Percentiles rank a stretch among this genome's conserved stretches.
phyloP scores from a whole-genome alignment of 2,888 invertebrate genomes.

The Eilema sororculum region DNA sequence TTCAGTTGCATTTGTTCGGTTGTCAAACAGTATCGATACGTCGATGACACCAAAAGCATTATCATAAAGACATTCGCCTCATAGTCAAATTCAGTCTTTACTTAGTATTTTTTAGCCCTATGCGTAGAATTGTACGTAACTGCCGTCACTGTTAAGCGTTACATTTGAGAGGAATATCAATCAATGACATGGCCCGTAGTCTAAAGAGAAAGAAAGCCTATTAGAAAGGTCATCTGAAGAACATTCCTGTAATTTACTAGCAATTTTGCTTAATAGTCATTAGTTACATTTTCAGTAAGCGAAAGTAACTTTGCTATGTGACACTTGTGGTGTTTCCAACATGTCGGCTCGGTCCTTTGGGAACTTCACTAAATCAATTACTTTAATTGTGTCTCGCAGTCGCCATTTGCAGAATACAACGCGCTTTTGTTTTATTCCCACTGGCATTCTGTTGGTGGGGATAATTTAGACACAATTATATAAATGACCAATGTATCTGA shows the following conservation, averaged over 20 bases:
- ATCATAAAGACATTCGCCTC: not conserved
- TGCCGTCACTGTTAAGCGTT: no score
- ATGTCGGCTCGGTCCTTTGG: slow-evolving; percentile 1
- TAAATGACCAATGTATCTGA: not conserved
- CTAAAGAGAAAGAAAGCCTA: not conserved
- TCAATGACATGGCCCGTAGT: not conserved
- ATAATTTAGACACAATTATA: not conserved
- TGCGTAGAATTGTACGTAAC: no score
- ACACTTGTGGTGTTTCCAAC: slow-evolving; percentile 9
- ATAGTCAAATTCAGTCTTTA: not conserved
- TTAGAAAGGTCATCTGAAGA: not conserved
- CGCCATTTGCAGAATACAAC: not conserved
- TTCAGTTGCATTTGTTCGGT: no score
- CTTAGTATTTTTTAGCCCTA: no score
- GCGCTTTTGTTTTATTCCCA: not conserved
- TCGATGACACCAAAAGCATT: not conserved
- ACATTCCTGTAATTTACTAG: not conserved
- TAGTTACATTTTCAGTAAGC: not conserved
- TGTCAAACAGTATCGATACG: accelerated
- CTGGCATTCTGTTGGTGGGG: not conserved
- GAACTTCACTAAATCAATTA: slow-evolving; percentile 3
- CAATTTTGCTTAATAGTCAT: not conserved
- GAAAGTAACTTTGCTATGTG: slow-evolving; percentile 17
- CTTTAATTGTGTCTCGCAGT: not conserved
- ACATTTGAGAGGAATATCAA: no score